Evolutionary conservation across 2,113 vertebrate species (phyloP).

Genomic region (Sebastes schlegelii): DNA sequence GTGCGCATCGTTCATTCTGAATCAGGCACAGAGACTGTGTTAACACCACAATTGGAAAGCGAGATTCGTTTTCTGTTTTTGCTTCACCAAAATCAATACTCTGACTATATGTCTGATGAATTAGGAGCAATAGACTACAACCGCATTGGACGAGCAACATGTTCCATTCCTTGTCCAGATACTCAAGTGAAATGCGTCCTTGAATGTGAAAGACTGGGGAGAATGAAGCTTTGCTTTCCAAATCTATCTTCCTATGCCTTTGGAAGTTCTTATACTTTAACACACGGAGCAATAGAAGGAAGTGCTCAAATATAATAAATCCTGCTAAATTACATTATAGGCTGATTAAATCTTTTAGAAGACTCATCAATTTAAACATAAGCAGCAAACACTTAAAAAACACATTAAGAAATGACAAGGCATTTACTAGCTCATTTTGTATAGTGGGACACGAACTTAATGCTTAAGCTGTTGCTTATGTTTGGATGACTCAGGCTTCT

Average conservation of each 20-base stretch:
- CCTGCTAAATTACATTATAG: background rate
- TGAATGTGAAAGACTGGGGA: background rate
- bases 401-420: constrained; percentile 36
- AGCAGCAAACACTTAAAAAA: constrained; percentile 18
- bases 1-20: constrained; percentile 38
- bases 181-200: background rate
- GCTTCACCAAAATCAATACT: constrained; percentile 38
- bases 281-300: background rate
- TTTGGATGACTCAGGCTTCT: background rate
- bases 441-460: background rate
- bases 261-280: constrained; percentile 1
- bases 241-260: background rate
- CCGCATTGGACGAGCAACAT: constrained; percentile 6
- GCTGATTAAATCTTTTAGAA: constrained; percentile 27
- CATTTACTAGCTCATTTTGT: constrained; percentile 18
- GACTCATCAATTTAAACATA: constrained; percentile 15
- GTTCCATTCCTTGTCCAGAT: constrained; percentile 2
- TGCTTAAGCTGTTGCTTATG: constrained; percentile 27
- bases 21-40: constrained; percentile 41
- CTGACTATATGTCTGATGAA: constrained; percentile 31
- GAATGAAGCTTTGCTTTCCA: background rate
- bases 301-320: constrained; percentile 26
- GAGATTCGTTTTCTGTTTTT: constrained; percentile 33
- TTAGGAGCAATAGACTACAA: constrained; percentile 26
- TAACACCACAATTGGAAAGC: constrained; percentile 47